Percentiles rank a stretch among this genome's conserved stretches.
Conservation (phyloP, 2,888 invertebrate species). For the Tetropium fuscum region DNA sequence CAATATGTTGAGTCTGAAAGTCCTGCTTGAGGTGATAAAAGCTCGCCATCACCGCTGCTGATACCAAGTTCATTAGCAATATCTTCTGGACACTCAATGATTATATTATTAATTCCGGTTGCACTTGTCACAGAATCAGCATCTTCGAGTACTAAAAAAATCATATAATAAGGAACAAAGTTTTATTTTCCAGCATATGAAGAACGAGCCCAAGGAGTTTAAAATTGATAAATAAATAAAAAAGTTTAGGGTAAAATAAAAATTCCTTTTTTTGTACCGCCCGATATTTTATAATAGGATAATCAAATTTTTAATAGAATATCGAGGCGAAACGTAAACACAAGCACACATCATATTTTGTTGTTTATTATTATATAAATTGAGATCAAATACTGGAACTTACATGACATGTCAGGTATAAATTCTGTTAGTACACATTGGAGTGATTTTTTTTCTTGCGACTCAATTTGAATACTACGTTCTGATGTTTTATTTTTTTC, state of each 20-base stretch:
- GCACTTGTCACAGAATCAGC: neutral
- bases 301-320: neutral
- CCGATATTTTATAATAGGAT: too few relatives aligned
- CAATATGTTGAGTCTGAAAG: neutral
- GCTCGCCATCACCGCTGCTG: neutral
- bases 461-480: neutral
- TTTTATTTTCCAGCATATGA: neutral
- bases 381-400: neutral
- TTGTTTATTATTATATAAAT: neutral
- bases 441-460: neutral
- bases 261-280: neutral
- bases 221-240: too few relatives aligned
- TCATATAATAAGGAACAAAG: neutral
- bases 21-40: neutral
- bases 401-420: conserved; percentile 1
- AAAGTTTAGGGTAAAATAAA: neutral
- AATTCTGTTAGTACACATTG: neutral
- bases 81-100: neutral
- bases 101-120: neutral
- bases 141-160: neutral
- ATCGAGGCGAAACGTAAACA: neutral
- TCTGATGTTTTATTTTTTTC: neutral
- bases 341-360: neutral
- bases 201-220: too few relatives aligned
- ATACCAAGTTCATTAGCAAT: conserved; percentile 3